Base-by-base conservation (phyloP, 2,113 vertebrate genomes). In the Fregetta grallaria region DNA sequence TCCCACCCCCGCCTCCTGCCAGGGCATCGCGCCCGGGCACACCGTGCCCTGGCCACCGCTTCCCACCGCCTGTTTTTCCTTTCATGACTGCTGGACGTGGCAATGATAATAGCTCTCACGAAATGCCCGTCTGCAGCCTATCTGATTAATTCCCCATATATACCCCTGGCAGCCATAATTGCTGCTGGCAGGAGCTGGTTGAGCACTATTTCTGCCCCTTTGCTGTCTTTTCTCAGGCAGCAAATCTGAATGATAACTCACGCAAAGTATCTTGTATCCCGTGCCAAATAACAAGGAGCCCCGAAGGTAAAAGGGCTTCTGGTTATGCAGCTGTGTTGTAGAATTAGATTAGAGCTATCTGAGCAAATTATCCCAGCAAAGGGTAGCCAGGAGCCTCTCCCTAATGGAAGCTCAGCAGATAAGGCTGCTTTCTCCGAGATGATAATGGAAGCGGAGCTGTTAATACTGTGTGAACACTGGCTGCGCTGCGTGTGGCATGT, bases 331-430 rank as follows among this genome's bases (percentile, higher is more conserved):
- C 96, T 97, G 97, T 95, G 95, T 86, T 88, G 90, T 13, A 88
- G 95, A 97, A 98, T 97, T 97, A 95, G 97, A 98, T 98, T 98
- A 98, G 75, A 92, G 84, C 94, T 97, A 96, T 97, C 96, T 96
- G 96, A 95, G 88, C 94, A 96, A 97, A 97, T 98, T 97, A 98
- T 92, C 96, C 97, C 53, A 92, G 96, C 88, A 18, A 86, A 95
- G 95, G 76, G 75, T 67, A 94, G 97, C 81, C 96, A 94, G 94
- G 80, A 97, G 96, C 95, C 93, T 97, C 94, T 97, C 96, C 88
- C 94, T 98, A 97, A 97, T 98, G 97, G 97, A 97, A 91, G 79
- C 55, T 44, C 25, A 30, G 88, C 90, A 97, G 97, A 98, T 97
- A 97, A 97, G 88, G 84, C 94, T 83, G 90, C 87, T 91, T 75